Conservation (phyloP, 2,797 vertebrate species). For the Meriones psammophilus region DNA sequence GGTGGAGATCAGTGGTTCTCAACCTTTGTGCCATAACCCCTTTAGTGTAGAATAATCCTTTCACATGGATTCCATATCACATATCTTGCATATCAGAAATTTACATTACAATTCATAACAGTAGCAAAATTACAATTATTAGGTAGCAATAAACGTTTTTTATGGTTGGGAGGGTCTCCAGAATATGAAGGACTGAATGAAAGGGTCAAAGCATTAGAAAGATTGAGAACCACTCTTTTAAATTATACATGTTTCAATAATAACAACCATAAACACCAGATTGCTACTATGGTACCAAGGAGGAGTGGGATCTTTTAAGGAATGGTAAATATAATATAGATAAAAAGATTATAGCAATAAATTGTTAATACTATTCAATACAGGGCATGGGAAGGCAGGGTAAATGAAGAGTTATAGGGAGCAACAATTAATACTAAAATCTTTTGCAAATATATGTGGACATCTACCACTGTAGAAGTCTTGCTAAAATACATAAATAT, state of each 20-base stretch:
- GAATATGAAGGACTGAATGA: neutral
- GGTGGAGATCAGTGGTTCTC: neutral
- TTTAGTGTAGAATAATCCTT: neutral
- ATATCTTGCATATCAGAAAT: neutral
- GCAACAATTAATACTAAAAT: neutral
- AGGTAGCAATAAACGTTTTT: neutral
- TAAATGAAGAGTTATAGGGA: neutral
- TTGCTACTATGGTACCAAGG: neutral
- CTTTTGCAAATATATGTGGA: neutral
- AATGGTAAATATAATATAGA: neutral
- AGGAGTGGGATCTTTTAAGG: neutral
- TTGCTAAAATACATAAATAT: neutral
- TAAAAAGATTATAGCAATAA: too few species aligned
- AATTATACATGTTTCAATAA: neutral
- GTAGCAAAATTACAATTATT: neutral
- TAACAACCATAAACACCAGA: neutral
- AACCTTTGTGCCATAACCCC: neutral
- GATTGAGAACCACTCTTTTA: neutral
- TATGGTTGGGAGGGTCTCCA: neutral
- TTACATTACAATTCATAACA: too few species aligned
- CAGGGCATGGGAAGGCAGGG: neutral
- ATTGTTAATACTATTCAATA: neutral
- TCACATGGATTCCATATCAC: neutral
- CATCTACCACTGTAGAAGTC: neutral
- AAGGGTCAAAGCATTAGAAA: too few species aligned